phyloP scores from a whole-genome alignment of 2,888 invertebrate genomes.

The Brachyopa scutellaris region DNA sequence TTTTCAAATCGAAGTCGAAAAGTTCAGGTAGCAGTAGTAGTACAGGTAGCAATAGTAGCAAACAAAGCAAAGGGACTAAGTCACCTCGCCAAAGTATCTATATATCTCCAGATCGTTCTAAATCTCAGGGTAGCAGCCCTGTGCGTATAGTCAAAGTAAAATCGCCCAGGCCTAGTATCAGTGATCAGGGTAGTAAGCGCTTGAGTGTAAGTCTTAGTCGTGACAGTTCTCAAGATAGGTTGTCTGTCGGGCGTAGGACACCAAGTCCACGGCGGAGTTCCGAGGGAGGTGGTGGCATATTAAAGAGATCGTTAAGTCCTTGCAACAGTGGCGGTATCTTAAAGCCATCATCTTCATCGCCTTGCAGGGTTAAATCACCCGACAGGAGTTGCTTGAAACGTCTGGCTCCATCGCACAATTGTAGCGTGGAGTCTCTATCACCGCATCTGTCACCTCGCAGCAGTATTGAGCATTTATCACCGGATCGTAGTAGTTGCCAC shows the following conservation, averaged over 20 bases:
- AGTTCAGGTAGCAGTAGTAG: conserved; percentile 73
- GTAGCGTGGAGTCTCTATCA: conserved; percentile 79
- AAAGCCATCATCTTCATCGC: conserved; percentile 79
- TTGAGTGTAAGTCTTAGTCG: conserved; percentile 79
- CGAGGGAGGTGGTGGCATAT: conserved; percentile 80
- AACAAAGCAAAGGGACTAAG: conserved; percentile 75
- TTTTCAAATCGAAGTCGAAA: conserved; percentile 80
- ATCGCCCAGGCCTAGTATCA: conserved; percentile 84
- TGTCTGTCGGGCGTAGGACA: conserved; percentile 78
- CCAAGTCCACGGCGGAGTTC: conserved; percentile 80
- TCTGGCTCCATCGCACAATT: conserved; percentile 79
- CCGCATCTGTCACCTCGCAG: conserved; percentile 80
- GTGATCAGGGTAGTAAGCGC: conserved; percentile 81
- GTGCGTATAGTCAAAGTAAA: conserved; percentile 82
- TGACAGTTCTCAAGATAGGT: conserved; percentile 80
- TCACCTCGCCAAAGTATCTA: conserved; percentile 85
- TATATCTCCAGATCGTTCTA: conserved; percentile 83
- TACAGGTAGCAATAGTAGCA: conserved; percentile 73
- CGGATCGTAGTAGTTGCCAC: conserved; percentile 78
- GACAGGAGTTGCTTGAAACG: conserved; percentile 81
- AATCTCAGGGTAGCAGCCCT: conserved; percentile 81
- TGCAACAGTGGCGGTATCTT: conserved; percentile 77
- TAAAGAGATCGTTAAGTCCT: conserved; percentile 79
- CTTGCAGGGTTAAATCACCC: conserved; percentile 80
- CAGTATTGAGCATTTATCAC: conserved; percentile 81